A percentile compares a stretch with the other conserved stretches of the same genome.
phyloP scores from a whole-genome alignment of 2,797 vertebrate genomes.

The Myotis vivesi region DNA sequence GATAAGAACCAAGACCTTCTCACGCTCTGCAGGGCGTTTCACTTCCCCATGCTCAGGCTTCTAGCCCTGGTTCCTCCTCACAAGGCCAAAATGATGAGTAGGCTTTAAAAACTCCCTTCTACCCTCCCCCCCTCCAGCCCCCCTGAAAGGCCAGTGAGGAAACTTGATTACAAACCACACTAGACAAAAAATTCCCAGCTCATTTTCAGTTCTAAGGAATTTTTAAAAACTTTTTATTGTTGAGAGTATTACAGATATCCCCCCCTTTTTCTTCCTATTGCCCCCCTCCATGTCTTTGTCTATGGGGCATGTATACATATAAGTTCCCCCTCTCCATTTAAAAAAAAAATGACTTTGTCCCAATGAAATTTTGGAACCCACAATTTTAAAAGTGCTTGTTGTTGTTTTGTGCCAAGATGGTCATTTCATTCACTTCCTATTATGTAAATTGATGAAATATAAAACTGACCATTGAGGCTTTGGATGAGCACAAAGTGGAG shows the following conservation, averaged over 20 bases:
- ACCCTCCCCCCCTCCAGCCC: neutral
- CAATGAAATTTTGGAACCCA: neutral
- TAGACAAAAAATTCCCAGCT: conserved; percentile 43
- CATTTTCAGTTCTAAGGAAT: conserved; percentile 48
- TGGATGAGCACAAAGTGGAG: neutral
- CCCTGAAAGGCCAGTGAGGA: neutral
- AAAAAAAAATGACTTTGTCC: neutral
- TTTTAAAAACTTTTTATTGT: neutral
- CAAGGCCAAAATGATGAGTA: conserved; percentile 49
- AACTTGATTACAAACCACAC: neutral
- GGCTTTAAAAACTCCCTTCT: conserved; percentile 59
- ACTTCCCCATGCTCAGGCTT: conserved; percentile 48
- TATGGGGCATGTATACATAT: too few relatives aligned
- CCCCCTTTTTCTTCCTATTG: too few relatives aligned
- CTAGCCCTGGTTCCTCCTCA: conserved; percentile 56
- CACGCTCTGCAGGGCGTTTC: conserved; percentile 35
- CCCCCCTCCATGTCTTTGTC: too few relatives aligned
- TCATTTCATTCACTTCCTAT: neutral
- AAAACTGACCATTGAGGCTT: neutral
- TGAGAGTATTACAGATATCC: too few relatives aligned
- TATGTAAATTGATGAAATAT: neutral
- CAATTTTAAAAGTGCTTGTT: neutral
- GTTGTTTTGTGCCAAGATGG: neutral
- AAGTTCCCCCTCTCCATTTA: too few relatives aligned
- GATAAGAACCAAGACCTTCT: conserved; percentile 48